phyloP scores from a whole-genome alignment of 1,140 invertebrate genomes.

The Planococcus citri region DNA sequence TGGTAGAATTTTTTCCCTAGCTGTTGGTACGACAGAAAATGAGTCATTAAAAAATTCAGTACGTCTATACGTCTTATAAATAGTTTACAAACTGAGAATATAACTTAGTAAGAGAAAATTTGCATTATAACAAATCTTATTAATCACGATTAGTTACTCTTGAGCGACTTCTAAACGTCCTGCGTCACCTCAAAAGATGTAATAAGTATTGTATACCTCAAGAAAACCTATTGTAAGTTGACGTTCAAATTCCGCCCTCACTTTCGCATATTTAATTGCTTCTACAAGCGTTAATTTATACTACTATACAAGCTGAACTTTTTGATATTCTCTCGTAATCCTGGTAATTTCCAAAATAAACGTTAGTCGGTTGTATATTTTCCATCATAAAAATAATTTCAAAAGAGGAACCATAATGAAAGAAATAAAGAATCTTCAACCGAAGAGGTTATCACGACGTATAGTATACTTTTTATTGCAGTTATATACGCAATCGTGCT shows the following conservation, averaged over 20 bases:
- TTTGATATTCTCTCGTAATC: too few relatives aligned
- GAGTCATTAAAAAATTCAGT: neutral
- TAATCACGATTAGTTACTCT: neutral
- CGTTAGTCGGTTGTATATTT: too few relatives aligned
- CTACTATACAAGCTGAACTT: too few relatives aligned
- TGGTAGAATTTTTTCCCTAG: neutral
- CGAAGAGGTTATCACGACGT: too few relatives aligned
- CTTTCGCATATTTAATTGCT: neutral
- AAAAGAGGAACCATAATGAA: too few relatives aligned
- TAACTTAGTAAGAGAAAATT: neutral
- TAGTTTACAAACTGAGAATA: neutral
- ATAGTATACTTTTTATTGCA: too few relatives aligned
- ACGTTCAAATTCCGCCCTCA: neutral
- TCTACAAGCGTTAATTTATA: neutral
- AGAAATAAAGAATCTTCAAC: too few relatives aligned
- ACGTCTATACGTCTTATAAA: neutral
- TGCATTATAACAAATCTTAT: conserved; percentile 8
- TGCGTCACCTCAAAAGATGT: conserved; percentile 6
- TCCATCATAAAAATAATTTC: too few relatives aligned
- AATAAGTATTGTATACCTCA: neutral
- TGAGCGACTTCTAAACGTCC: neutral
- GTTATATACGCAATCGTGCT: too few relatives aligned
- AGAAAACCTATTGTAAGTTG: neutral
- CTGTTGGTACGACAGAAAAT: neutral
- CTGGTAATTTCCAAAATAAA: too few relatives aligned